Percentiles rank a stretch among this genome's conserved stretches.
phyloP scores from a whole-genome alignment of 2,797 vertebrate genomes.

The Poeciliopsis presidionis region DNA sequence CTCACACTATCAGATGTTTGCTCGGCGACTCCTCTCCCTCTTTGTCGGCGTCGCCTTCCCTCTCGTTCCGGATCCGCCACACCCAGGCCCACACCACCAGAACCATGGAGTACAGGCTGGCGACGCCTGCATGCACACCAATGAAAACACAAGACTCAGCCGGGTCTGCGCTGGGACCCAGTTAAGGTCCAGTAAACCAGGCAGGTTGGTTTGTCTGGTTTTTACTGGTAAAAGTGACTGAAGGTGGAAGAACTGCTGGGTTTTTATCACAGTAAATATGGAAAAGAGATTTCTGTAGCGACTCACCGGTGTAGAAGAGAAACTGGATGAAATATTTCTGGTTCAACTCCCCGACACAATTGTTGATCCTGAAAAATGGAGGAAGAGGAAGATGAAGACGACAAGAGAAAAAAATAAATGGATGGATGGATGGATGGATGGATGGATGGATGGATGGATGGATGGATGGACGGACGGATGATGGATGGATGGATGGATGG shows the following conservation, averaged over 20 bases:
- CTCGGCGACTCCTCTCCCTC: constrained; percentile 68
- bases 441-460: not conserved
- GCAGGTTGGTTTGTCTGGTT: not conserved
- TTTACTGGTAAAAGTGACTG: not conserved
- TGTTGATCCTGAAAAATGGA: constrained; percentile 84
- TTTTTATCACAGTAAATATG: not conserved
- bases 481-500: no score
- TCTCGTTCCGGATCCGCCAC: constrained; percentile 78
- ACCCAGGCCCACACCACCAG: constrained; percentile 84
- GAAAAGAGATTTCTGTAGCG: not conserved
- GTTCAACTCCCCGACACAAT: constrained; percentile 86
- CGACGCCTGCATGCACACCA: constrained; percentile 72
- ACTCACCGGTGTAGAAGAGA: constrained; percentile 85
- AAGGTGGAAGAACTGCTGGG: not conserved
- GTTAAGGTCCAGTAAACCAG: not conserved
- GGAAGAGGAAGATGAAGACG: not conserved
- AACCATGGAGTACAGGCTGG: constrained; percentile 83
- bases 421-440: not conserved
- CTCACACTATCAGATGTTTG: constrained; percentile 84
- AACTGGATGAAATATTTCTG: constrained; percentile 91
- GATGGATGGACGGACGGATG: no score
- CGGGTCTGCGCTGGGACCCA: not conserved
- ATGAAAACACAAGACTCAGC: no score
- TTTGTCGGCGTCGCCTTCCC: constrained; percentile 61
- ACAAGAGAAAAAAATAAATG: not conserved